These are phyloP conservation scores for Metallyticus violacea DNA, from an alignment of 2,888 invertebrate species.

Conservation along the genomic window DNA sequence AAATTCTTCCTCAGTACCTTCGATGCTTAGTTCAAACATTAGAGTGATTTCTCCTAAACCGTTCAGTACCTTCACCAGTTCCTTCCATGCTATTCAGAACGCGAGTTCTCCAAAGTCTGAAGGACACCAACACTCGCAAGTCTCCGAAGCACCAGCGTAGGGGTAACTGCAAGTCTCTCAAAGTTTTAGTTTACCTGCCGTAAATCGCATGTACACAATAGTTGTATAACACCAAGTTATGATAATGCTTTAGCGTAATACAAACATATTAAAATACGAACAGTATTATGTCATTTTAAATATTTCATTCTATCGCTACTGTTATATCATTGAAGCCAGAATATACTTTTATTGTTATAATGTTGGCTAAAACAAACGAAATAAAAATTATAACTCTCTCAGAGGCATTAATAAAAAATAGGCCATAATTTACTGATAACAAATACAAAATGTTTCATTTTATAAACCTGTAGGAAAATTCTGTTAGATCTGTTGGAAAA, in stretches of 20 bases:
- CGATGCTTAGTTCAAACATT: neutral
- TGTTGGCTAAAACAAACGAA: no score
- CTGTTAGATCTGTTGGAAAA: no score
- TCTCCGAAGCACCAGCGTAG: neutral
- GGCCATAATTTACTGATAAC: no score
- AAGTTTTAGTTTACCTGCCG: no score
- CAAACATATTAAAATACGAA: neutral
- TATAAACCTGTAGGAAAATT: no score
- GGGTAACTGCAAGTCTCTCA: neutral
- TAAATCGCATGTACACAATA: no score
- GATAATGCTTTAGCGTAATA: neutral
- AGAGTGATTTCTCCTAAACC: slow-evolving; percentile 2
- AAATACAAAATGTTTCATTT: no score
- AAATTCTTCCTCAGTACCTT: neutral
- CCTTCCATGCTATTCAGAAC: neutral
- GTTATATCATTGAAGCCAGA: no score
- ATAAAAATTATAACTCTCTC: no score
- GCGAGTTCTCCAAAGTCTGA: neutral
- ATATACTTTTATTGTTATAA: no score
- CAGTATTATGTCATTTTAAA: neutral
- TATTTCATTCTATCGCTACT: no score
- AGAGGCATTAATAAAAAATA: no score
- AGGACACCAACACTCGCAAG: neutral
- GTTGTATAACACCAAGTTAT: neutral
- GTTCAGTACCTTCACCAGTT: neutral